phyloP scores from a whole-genome alignment of 2,113 vertebrate genomes.

The Tautogolabrus adspersus region DNA sequence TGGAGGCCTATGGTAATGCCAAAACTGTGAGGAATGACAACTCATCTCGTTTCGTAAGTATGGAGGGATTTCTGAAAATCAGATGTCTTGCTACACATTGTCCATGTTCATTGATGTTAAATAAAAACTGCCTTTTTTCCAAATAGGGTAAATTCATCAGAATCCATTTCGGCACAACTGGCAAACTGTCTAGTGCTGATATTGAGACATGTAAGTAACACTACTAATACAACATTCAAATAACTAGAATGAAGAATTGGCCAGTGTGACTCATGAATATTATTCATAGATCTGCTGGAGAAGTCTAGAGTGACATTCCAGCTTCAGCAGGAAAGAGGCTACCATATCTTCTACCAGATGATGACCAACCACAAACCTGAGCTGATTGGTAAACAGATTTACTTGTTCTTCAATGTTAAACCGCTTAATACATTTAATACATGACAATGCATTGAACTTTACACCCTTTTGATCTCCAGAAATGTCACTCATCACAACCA shows the following conservation, averaged over 20 bases:
- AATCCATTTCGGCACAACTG: slow-evolving; percentile 70
- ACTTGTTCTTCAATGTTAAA: not conserved
- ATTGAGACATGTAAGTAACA: slow-evolving; percentile 76
- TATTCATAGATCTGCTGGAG: slow-evolving; percentile 73
- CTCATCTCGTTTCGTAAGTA: slow-evolving; percentile 77
- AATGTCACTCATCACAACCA: slow-evolving; percentile 66
- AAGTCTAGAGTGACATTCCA: slow-evolving; percentile 77
- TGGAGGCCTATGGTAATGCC: slow-evolving; percentile 76
- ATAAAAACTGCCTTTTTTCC: not conserved
- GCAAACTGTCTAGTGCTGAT: slow-evolving; percentile 76
- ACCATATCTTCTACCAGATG: slow-evolving; percentile 79
- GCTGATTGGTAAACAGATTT: slow-evolving; percentile 56
- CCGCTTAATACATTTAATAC: not conserved
- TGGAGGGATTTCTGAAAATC: not conserved
- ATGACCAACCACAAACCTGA: slow-evolving; percentile 76
- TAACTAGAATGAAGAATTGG: not conserved
- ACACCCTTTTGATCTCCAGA: slow-evolving; percentile 26
- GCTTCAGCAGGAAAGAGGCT: slow-evolving; percentile 73
- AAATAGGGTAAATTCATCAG: slow-evolving; percentile 79
- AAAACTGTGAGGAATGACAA: slow-evolving; percentile 78
- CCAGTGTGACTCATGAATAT: slow-evolving; percentile 16
- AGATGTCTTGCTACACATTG: not conserved
- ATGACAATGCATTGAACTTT: not conserved
- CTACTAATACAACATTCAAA: not conserved
- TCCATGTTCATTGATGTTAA: not conserved